phyloP scores from a whole-genome alignment of 2,113 vertebrate species.

The Sarotherodon lohbergeri region DNA sequence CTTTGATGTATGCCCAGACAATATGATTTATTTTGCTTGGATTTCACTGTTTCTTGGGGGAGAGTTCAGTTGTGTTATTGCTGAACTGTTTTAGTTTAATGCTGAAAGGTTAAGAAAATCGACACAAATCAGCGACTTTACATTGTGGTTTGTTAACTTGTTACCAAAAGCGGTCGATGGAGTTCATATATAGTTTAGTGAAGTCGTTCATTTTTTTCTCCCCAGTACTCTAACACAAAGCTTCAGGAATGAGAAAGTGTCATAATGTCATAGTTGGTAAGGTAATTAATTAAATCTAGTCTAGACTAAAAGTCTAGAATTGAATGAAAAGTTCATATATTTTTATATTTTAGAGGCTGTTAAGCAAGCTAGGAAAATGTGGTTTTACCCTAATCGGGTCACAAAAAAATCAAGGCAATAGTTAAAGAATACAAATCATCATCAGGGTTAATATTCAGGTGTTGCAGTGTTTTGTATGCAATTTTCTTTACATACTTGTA shows the following conservation, averaged over 20 bases:
- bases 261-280: neutral
- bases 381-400: neutral
- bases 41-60: neutral
- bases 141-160: neutral
- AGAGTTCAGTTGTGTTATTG: neutral
- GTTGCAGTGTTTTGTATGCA: neutral
- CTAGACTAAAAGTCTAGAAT: neutral
- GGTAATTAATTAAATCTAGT: fast-evolving
- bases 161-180: neutral
- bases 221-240: neutral
- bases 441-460: neutral
- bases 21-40: constrained; percentile 7
- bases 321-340: fast-evolving
- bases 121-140: neutral
- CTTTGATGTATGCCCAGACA: neutral
- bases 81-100: neutral
- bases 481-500: neutral
- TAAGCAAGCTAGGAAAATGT: neutral
- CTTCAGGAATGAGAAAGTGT: neutral
- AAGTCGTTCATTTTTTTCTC: neutral
- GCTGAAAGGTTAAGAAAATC: neutral
- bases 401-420: neutral
- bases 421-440: neutral
- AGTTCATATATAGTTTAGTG: neutral
- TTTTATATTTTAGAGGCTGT: neutral